Conservation (phyloP, 2,888 invertebrate species). For the Scelioninae gen. 2 region DNA sequence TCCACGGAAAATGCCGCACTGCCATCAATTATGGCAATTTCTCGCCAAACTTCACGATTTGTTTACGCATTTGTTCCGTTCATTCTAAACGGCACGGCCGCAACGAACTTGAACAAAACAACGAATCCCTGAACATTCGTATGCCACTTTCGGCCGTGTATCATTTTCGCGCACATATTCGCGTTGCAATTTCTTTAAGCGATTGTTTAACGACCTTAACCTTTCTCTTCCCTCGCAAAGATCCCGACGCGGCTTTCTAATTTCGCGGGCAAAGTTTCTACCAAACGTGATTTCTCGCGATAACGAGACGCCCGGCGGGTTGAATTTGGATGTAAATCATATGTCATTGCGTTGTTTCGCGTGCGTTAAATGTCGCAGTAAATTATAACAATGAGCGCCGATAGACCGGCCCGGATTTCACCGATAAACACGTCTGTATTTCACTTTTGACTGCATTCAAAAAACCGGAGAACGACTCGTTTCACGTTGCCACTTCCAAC, state of each 20-base stretch:
- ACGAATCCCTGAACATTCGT: constrained; percentile 28
- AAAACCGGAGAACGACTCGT: too few species aligned
- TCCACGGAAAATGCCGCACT: too few species aligned
- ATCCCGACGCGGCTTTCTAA: constrained; percentile 60
- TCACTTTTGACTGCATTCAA: too few species aligned
- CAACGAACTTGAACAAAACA: too few species aligned
- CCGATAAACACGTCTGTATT: constrained; percentile 34
- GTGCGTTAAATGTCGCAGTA: constrained; percentile 43
- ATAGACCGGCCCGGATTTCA: constrained; percentile 29
- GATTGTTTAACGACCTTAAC: constrained; percentile 65
- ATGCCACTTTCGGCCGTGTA: constrained; percentile 41
- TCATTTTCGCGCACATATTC: constrained; percentile 43
- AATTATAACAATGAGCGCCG: constrained; percentile 37
- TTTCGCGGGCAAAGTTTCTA: constrained; percentile 56
- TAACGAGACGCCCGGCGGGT: constrained; percentile 39
- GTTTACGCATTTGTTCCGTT: constrained; percentile 6
- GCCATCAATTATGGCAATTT: too few species aligned
- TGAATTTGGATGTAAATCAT: constrained; percentile 52
- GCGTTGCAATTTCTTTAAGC: constrained; percentile 49
- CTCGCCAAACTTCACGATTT: too few species aligned
- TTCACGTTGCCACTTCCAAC: too few species aligned
- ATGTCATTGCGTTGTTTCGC: constrained; percentile 43
- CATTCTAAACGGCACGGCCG: too few species aligned
- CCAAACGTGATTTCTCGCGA: constrained; percentile 53
- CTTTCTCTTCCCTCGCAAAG: constrained; percentile 59